A percentile compares a stretch with the other conserved stretches of the same genome.
Conservation (phyloP, 2,888 invertebrate species). For the Oligia latruncula region DNA sequence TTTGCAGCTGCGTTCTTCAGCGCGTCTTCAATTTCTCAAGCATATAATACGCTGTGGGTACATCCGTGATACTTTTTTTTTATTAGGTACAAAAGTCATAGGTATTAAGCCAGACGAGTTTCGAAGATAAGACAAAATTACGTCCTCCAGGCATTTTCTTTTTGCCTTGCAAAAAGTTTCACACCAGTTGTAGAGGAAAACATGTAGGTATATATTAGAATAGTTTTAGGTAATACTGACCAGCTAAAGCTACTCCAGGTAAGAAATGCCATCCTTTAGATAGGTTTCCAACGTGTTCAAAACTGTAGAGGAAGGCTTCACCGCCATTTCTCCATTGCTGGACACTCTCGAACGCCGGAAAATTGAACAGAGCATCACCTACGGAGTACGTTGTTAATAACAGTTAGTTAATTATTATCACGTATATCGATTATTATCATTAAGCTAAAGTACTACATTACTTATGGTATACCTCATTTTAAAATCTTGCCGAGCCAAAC, state of each 20-base stretch:
- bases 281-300: slow-evolving; percentile 92
- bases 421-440: no score
- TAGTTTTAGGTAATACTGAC: slow-evolving; percentile 64
- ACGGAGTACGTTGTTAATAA: slow-evolving; percentile 37
- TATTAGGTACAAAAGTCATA: not conserved
- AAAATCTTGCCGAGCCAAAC: not conserved
- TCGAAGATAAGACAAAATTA: slow-evolving; percentile 1
- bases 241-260: slow-evolving; percentile 91
- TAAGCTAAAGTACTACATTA: not conserved
- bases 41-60: not conserved
- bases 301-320: slow-evolving; percentile 93
- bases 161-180: not conserved
- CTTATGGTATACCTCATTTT: not conserved
- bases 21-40: not conserved
- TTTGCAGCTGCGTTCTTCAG: not conserved
- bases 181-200: not conserved
- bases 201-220: not conserved
- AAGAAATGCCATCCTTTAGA: slow-evolving; percentile 92
- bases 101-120: not conserved
- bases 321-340: slow-evolving; percentile 92
- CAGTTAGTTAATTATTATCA: no score
- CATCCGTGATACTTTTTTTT: not conserved
- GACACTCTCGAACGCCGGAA: slow-evolving; percentile 93
- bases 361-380: slow-evolving; percentile 94
- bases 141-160: slow-evolving; percentile 16